phyloP scores from a whole-genome alignment of 2,113 vertebrate species.

The Raja brachyura region DNA sequence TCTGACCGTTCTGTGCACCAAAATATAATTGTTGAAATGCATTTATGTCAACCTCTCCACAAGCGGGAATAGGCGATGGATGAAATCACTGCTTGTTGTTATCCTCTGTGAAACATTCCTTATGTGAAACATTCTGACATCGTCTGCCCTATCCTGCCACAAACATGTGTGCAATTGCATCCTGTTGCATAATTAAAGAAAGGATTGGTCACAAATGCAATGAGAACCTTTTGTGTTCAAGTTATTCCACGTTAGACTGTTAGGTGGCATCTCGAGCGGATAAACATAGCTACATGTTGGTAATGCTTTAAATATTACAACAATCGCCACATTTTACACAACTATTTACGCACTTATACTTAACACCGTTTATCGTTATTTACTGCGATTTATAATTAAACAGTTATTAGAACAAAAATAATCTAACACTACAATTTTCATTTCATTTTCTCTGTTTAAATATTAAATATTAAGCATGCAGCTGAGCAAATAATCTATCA shows the following conservation, averaged over 20 bases:
- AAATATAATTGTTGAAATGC: background rate
- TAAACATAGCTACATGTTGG: background rate
- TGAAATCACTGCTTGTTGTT: background rate
- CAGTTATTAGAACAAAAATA: background rate
- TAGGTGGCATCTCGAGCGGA: background rate
- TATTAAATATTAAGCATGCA: background rate
- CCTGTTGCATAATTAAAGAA: background rate
- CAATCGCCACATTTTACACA: background rate
- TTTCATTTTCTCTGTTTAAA: background rate
- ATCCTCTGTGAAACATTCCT: background rate
- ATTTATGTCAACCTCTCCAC: background rate
- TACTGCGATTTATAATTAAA: conserved; percentile 7
- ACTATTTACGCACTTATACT: background rate
- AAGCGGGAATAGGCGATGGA: background rate
- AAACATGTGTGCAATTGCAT: background rate
- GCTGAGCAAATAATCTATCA: background rate
- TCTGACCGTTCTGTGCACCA: background rate
- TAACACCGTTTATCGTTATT: background rate
- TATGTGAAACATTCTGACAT: background rate
- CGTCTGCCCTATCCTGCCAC: background rate
- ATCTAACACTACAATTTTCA: background rate
- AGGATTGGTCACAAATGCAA: background rate
- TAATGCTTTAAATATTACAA: background rate
- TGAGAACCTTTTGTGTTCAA: background rate
- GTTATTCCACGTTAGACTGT: background rate